Percentiles rank a stretch among this genome's conserved stretches.
Conservation (phyloP, 2,113 vertebrate genomes). For the Oenanthe oenanthe region DNA sequence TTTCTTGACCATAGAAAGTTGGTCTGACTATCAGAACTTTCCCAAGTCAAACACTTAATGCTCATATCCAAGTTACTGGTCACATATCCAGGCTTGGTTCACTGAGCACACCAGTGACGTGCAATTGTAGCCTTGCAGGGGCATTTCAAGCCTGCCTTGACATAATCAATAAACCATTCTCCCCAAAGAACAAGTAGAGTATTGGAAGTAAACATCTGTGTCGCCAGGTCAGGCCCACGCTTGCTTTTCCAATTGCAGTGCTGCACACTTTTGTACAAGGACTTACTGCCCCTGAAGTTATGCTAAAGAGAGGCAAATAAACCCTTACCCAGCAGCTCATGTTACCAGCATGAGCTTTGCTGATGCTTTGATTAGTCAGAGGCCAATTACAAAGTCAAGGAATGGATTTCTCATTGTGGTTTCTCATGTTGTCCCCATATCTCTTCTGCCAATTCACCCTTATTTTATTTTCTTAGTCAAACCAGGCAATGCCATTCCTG, state of each 20-base stretch:
- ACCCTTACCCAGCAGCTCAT: not conserved
- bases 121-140: not conserved
- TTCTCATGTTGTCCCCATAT: not conserved
- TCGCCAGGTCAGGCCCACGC: not conserved
- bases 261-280: not conserved
- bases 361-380: not conserved
- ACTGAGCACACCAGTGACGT: not conserved
- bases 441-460: not conserved
- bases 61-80: not conserved
- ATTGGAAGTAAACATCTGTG: not conserved
- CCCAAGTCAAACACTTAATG: not conserved
- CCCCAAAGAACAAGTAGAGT: not conserved
- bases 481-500: not conserved
- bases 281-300: not conserved
- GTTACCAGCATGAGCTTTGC: not conserved
- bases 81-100: not conserved
- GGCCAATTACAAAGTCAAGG: not conserved
- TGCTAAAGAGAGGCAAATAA: not conserved
- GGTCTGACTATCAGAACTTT: not conserved
- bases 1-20: not conserved
- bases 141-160: not conserved
- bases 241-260: not conserved
- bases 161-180: slow-evolving; percentile 22
- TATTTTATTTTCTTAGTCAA: not conserved
- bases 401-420: not conserved